Conservation (phyloP, 2,113 vertebrate species). For the Rhinogobius similis region DNA sequence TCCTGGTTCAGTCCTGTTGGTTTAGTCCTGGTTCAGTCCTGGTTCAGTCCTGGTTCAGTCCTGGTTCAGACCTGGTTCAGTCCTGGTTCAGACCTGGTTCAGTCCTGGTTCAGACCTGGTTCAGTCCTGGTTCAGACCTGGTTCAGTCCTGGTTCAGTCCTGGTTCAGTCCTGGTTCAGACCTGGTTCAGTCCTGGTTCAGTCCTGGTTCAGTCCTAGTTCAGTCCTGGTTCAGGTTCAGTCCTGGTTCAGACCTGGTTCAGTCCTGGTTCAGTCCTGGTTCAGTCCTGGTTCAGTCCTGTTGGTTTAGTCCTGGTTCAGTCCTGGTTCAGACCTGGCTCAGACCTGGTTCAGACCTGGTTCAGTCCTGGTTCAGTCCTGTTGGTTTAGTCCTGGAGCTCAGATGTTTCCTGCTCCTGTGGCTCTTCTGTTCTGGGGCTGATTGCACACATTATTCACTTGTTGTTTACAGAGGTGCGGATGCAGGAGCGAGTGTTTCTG, state of each 20-base stretch:
- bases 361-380: neutral
- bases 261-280: neutral
- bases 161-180: too few species aligned
- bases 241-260: neutral
- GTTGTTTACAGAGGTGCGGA: conserved; percentile 73
- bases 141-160: too few species aligned
- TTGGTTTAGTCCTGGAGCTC: neutral
- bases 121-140: neutral
- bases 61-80: neutral
- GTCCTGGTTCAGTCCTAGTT: neutral
- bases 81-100: neutral
- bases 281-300: neutral
- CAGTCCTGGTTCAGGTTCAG: neutral
- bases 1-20: too few species aligned
- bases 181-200: neutral
- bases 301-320: neutral
- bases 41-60: too few species aligned
- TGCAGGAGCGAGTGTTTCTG: conserved; percentile 82
- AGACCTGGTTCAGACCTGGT: neutral
- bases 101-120: neutral
- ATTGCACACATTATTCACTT: neutral
- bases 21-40: neutral
- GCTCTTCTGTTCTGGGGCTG: neutral
- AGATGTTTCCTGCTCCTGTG: neutral
- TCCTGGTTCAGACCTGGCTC: neutral